These are phyloP conservation scores for Catocala sponsa DNA, from an alignment of 2,888 invertebrate genomes.

Conservation along the genomic window DNA sequence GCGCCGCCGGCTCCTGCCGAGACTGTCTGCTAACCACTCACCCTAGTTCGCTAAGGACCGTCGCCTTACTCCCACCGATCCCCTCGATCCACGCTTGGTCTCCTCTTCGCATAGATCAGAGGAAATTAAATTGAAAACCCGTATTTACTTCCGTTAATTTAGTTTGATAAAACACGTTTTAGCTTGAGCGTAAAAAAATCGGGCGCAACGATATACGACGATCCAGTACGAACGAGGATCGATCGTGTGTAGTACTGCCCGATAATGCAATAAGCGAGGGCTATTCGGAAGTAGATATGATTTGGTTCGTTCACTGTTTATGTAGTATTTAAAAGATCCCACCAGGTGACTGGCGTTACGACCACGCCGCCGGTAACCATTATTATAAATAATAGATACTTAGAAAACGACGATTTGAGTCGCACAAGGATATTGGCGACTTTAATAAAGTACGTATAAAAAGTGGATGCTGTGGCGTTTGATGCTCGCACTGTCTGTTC, in stretches of 20 bases:
- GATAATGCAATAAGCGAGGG: slow-evolving; percentile 41
- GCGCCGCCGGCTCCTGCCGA: slow-evolving; percentile 69
- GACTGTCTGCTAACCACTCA: slow-evolving; percentile 73
- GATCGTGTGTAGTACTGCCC: slow-evolving; percentile 34
- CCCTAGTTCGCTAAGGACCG: slow-evolving; percentile 32
- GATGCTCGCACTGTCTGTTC: slow-evolving; percentile 76
- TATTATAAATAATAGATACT: slow-evolving; percentile 64
- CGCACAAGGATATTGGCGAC: slow-evolving; percentile 67
- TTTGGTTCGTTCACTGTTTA: slow-evolving; percentile 65
- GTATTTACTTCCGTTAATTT: slow-evolving; percentile 30
- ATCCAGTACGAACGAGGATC: slow-evolving; percentile 25
- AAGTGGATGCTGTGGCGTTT: slow-evolving; percentile 86
- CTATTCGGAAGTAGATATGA: slow-evolving; percentile 59
- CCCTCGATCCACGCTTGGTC: slow-evolving; percentile 44
- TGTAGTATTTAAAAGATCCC: slow-evolving; percentile 72
- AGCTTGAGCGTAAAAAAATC: slow-evolving; percentile 26
- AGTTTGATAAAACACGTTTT: slow-evolving; percentile 25
- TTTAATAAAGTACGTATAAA: slow-evolving; percentile 77
- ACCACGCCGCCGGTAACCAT: slow-evolving; percentile 63
- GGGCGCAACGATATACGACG: slow-evolving; percentile 25
- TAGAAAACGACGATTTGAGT: slow-evolving; percentile 74
- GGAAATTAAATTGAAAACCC: slow-evolving; percentile 22
- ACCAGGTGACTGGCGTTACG: slow-evolving; percentile 67
- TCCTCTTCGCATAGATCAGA: slow-evolving; percentile 26
- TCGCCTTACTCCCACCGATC: slow-evolving; percentile 53